Evolutionary conservation across 2,113 vertebrate genomes (phyloP).

Genomic region (Alosa alosa): DNA sequence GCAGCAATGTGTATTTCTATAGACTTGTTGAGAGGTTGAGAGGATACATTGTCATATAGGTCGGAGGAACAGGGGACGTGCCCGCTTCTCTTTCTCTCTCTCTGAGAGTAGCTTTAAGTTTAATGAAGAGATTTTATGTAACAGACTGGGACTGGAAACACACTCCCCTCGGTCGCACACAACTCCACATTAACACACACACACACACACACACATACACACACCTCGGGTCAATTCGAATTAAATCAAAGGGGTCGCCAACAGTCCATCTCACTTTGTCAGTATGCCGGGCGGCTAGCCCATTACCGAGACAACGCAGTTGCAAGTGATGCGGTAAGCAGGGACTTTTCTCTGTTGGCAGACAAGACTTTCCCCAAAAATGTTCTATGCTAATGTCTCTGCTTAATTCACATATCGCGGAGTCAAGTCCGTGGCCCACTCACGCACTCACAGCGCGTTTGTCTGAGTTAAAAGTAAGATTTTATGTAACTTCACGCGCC

Average conservation of each 20-base stretch:
- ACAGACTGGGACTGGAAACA: neutral
- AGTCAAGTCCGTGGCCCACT: neutral
- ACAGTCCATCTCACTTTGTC: neutral
- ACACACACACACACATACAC: neutral
- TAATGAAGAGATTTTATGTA: slow-evolving; percentile 6
- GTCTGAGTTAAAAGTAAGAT: neutral
- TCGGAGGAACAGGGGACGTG: neutral
- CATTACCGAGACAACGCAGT: neutral
- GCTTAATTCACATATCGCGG: neutral
- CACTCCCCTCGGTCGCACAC: neutral
- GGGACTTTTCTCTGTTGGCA: neutral
- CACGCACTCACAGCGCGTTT: neutral
- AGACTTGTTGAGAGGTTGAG: neutral
- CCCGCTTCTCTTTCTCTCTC: neutral
- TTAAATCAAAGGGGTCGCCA: neutral
- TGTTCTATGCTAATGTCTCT: neutral
- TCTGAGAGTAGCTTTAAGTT: neutral
- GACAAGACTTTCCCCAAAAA: neutral
- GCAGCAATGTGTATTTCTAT: neutral
- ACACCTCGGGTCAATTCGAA: neutral
- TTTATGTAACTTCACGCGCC: slow-evolving; percentile 13
- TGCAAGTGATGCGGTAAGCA: neutral
- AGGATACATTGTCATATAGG: neutral
- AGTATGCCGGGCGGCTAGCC: neutral
- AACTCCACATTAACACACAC: neutral